Evolutionary conservation across 2,888 invertebrate species (phyloP).

Genomic region (Machimus atricapillus): DNA sequence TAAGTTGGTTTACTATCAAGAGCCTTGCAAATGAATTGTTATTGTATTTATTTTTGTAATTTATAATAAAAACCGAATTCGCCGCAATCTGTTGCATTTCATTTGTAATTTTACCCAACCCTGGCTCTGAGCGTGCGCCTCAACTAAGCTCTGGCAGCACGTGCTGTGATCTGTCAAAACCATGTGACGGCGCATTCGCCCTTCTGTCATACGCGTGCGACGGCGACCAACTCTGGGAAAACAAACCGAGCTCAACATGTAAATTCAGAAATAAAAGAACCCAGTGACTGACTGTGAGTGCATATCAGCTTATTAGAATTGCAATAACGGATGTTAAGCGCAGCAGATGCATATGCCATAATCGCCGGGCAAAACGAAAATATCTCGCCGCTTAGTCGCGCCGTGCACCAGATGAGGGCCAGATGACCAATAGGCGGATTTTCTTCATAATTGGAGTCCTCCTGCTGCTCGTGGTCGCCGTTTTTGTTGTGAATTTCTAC

Average conservation of each 20-base stretch:
- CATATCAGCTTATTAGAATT: slow-evolving; percentile 30
- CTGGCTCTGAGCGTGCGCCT: not conserved
- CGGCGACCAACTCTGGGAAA: not conserved
- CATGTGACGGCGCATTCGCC: not conserved
- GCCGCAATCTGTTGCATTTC: not conserved
- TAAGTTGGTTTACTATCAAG: slow-evolving; percentile 73
- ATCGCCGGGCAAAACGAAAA: slow-evolving; percentile 25
- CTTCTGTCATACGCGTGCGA: not conserved
- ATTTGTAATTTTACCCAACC: not conserved
- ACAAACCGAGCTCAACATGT: slow-evolving; percentile 28
- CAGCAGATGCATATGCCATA: slow-evolving; percentile 4
- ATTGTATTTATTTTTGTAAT: slow-evolving; percentile 20
- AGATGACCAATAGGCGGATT: slow-evolving; percentile 50
- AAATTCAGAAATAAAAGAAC: slow-evolving; percentile 31
- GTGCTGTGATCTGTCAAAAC: slow-evolving; percentile 9
- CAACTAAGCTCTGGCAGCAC: not conserved
- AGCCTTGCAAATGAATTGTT: slow-evolving; percentile 64
- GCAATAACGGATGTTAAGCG: slow-evolving; percentile 24
- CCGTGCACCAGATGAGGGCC: slow-evolving; percentile 24
- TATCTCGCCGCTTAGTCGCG: slow-evolving; percentile 27
- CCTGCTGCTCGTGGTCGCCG: slow-evolving; percentile 47
- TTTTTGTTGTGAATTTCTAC: slow-evolving; percentile 57
- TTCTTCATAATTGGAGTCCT: slow-evolving; percentile 46
- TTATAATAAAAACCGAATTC: not conserved
- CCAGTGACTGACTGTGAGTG: not conserved